A percentile compares a stretch with the other conserved stretches of the same genome.
phyloP scores from a whole-genome alignment of 2,797 vertebrate genomes.

The Tinamus major region DNA sequence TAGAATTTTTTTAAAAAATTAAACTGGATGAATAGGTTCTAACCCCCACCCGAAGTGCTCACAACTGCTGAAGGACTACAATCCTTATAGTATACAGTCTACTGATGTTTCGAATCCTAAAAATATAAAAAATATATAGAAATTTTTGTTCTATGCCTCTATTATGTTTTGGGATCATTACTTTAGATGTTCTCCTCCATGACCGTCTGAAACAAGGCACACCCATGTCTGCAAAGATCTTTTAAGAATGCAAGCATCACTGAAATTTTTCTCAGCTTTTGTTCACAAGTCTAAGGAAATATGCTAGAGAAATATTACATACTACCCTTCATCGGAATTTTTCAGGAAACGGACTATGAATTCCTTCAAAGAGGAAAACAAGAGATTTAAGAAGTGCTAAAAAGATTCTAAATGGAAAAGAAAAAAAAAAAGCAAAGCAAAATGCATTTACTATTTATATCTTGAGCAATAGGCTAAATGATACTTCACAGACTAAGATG shows the following conservation, averaged over 20 bases:
- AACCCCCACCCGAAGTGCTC: neutral
- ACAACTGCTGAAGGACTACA: neutral
- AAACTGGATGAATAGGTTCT: neutral
- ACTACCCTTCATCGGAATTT: neutral
- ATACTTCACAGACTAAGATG: neutral
- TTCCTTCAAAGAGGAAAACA: neutral
- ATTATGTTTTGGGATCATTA: neutral
- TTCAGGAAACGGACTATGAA: neutral
- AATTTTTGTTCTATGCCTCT: neutral
- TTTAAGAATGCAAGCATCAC: neutral
- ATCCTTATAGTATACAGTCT: neutral
- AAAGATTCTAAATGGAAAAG: neutral
- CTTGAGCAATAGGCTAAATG: neutral
- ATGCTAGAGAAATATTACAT: neutral
- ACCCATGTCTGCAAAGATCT: neutral
- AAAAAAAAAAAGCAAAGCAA: accelerated
- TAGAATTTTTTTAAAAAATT: neutral
- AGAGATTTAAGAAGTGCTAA: neutral
- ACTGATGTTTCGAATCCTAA: neutral
- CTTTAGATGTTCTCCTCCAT: neutral
- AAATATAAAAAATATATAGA: neutral
- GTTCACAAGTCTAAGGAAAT: neutral
- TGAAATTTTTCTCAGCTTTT: neutral
- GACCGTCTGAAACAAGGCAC: neutral
- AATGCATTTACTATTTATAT: neutral